Evolutionary conservation across 2,113 vertebrate species (phyloP), one percentile per base, ranked within the genome.

Genomic region (Neodon shergylaensis): DNA sequence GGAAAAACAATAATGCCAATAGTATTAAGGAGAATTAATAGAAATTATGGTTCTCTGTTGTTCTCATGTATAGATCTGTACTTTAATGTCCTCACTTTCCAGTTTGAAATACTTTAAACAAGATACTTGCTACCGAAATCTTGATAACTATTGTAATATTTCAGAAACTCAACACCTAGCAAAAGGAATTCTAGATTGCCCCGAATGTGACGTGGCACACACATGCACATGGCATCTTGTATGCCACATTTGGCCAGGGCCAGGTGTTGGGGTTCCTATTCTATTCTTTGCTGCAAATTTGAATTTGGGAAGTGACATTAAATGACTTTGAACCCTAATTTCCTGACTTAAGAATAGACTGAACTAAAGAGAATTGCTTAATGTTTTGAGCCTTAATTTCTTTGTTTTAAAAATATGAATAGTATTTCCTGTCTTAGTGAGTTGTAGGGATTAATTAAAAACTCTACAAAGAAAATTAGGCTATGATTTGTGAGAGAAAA

Each of bases 391-490:
- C 14, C 31, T 90, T 22, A 5, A 14, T 84, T 91, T 96, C 13
- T 31, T 79, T 97, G 39, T 74, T 83, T 95, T 89, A 87, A 95
- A 91, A 92, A 52, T 54, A 12, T 78, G 14, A 93, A 54, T 81
- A 77, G 73, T 44, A 77, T 89, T 86, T 84, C 1, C 63, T 87
- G 28, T 8, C 11, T 96, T 90, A 28, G 0, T 36, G 28, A 47
- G 47, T 44, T 86, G 3, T 42, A 79, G 92, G 16, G 47, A 65
- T 77, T 90, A 85, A 92, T 54, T 28, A 7, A 94, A 65, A 83
- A 42, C 7, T 63, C 4, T 44, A 58, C 39, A 65, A 66, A 78
- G 52, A 14, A 93, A 95, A 83, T 78, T 36, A 74, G 9, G 1
- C 0, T 44, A 52, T 66, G 78, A 26, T 3, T 2, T 68, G 0